Conservation (phyloP, 1,140 invertebrate genomes). For the Euura saliciscinereae region DNA sequence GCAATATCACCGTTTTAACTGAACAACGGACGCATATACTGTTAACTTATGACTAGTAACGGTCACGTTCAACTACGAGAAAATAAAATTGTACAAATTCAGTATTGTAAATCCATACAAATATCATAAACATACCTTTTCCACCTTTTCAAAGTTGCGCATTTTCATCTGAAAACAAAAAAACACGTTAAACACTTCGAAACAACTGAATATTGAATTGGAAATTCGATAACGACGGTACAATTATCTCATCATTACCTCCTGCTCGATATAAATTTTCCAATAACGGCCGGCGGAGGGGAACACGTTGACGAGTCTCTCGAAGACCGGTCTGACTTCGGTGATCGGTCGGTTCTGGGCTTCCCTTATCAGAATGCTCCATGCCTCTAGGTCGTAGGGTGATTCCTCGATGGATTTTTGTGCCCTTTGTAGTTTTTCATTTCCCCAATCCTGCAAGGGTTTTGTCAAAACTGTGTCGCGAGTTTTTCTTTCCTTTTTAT, state of each 20-base stretch:
- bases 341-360: conserved; percentile 89
- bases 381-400: conserved; percentile 93
- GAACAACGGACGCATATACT: conserved; percentile 31
- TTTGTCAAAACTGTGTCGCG: too few relatives aligned
- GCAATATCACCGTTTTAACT: conserved; percentile 24
- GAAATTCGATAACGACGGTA: not conserved
- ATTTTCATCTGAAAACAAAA: conserved; percentile 83
- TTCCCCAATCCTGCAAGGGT: conserved; percentile 80
- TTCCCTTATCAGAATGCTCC: conserved; percentile 93
- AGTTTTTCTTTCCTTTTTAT: too few relatives aligned
- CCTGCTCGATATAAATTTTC: conserved; percentile 99
- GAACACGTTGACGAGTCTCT: conserved; percentile 91
- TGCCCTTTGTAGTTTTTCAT: conserved; percentile 79
- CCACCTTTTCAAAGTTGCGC: conserved; percentile 95
- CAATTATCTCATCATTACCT: conserved; percentile 66
- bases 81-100: conserved; percentile 30
- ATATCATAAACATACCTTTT: conserved; percentile 83
- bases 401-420: conserved; percentile 84
- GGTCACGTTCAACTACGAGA: conserved; percentile 26
- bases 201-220: not conserved
- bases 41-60: not conserved
- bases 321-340: conserved; percentile 90
- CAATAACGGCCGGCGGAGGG: conserved; percentile 96
- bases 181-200: conserved; percentile 27
- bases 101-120: conserved; percentile 39